Conservation (phyloP, 2,888 invertebrate species). For the Lypha dubia region DNA sequence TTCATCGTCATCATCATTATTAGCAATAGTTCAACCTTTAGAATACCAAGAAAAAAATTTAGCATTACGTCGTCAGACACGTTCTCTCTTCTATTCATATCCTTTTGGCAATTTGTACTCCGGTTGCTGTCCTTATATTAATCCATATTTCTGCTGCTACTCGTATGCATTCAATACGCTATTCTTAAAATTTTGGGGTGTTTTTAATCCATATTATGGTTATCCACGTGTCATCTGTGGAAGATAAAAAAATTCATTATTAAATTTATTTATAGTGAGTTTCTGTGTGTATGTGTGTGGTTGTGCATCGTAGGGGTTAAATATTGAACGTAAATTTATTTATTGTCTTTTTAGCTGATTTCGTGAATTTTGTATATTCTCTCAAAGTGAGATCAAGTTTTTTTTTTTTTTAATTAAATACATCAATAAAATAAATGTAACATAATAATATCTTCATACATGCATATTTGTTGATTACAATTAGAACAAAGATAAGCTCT, state of each 20-base stretch:
- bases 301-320: neutral
- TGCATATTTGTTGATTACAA: too few relatives aligned
- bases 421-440: too few relatives aligned
- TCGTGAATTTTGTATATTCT: constrained; percentile 12
- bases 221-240: constrained; percentile 63
- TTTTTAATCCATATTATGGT: constrained; percentile 70
- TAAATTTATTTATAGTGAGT: constrained; percentile 35
- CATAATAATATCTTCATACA: too few relatives aligned
- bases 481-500: too few relatives aligned
- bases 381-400: constrained; percentile 57
- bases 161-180: constrained; percentile 70
- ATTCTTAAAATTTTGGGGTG: constrained; percentile 57
- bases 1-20: neutral
- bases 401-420: too few relatives aligned
- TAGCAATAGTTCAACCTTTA: neutral
- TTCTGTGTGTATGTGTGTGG: constrained; percentile 9
- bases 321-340: constrained; percentile 18
- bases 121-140: constrained; percentile 54
- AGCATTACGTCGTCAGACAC: constrained; percentile 61
- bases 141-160: constrained; percentile 62
- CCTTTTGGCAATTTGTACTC: constrained; percentile 71
- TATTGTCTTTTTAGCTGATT: constrained; percentile 26
- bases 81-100: constrained; percentile 60
- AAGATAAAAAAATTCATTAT: constrained; percentile 45
- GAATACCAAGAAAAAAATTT: constrained; percentile 34